These are phyloP conservation scores for Chymomyza fuscimana DNA, from an alignment of 2,888 invertebrate species.

Conservation along the genomic window DNA sequence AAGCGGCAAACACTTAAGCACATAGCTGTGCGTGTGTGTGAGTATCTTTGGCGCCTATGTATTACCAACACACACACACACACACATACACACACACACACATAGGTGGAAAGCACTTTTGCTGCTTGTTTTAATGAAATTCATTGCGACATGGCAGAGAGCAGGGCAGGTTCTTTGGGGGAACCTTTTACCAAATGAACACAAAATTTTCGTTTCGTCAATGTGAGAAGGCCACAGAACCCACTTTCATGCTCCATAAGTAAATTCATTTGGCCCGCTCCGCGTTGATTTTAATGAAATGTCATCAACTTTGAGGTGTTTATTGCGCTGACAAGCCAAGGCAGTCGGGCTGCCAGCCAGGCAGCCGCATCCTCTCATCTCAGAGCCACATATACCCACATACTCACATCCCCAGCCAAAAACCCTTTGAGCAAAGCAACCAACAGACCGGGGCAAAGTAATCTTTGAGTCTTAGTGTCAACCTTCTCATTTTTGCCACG, in stretches of 20 bases:
- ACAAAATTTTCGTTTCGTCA: constrained; percentile 54
- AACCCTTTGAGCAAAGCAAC: constrained; percentile 62
- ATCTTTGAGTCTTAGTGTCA: constrained; percentile 63
- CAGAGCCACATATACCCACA: constrained; percentile 15
- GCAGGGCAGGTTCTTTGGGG: not conserved
- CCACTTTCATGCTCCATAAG: constrained; percentile 73
- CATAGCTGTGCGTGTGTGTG: constrained; percentile 10
- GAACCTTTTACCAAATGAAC: constrained; percentile 62
- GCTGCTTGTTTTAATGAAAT: constrained; percentile 68
- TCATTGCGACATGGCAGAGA: constrained; percentile 49
- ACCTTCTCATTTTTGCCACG: constrained; percentile 25
- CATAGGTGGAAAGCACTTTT: constrained; percentile 41
- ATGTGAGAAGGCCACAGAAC: constrained; percentile 47
- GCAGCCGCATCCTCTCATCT: not conserved
- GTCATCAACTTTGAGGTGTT: constrained; percentile 77
- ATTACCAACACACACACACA: not conserved
- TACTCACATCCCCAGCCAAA: constrained; percentile 4
- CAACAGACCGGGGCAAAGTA: constrained; percentile 38
- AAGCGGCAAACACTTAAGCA: constrained; percentile 44
- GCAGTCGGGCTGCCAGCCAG: not conserved
- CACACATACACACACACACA: not conserved
- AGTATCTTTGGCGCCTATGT: constrained; percentile 3
- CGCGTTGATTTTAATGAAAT: constrained; percentile 76
- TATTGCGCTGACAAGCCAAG: constrained; percentile 69
- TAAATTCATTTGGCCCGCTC: constrained; percentile 62